phyloP scores from a whole-genome alignment of 2,797 vertebrate species.

The Catamblyrhynchus diadema region DNA sequence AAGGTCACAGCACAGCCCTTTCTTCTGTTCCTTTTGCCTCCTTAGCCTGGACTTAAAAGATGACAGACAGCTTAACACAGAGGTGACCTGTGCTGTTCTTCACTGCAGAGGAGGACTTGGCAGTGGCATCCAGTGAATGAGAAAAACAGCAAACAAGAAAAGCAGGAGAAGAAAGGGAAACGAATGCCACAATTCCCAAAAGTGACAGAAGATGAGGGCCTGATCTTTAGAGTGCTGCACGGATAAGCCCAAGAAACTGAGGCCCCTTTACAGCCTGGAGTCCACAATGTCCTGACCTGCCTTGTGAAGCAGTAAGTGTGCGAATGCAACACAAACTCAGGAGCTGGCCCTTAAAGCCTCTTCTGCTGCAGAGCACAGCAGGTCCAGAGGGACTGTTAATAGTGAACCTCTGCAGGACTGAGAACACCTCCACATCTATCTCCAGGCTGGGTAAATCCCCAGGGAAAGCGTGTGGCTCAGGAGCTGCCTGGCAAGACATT shows the following conservation, averaged over 20 bases:
- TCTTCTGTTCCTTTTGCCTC: not conserved
- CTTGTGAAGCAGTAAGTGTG: not conserved
- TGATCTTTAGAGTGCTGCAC: not conserved
- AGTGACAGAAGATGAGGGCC: not conserved
- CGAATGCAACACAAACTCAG: not conserved
- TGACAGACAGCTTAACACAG: not conserved
- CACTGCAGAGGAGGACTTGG: not conserved
- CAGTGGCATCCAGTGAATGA: not conserved
- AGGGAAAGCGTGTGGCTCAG: not conserved
- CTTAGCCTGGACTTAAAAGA: not conserved
- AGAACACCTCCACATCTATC: not conserved
- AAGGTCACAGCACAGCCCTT: not conserved
- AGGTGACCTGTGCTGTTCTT: not conserved
- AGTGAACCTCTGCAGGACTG: not conserved
- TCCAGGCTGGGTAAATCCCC: not conserved
- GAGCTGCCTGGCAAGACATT: conserved; percentile 26
- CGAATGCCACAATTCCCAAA: not conserved
- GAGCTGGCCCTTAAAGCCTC: not conserved
- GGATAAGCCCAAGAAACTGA: not conserved
- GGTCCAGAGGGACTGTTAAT: not conserved
- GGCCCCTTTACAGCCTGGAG: not conserved
- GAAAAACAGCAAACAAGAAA: not conserved
- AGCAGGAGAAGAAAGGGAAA: not conserved
- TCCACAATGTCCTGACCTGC: not conserved
- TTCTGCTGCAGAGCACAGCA: not conserved